These are phyloP conservation scores for Isichthys henryi DNA, from an alignment of 2,113 vertebrate genomes.

Conservation along the genomic window DNA sequence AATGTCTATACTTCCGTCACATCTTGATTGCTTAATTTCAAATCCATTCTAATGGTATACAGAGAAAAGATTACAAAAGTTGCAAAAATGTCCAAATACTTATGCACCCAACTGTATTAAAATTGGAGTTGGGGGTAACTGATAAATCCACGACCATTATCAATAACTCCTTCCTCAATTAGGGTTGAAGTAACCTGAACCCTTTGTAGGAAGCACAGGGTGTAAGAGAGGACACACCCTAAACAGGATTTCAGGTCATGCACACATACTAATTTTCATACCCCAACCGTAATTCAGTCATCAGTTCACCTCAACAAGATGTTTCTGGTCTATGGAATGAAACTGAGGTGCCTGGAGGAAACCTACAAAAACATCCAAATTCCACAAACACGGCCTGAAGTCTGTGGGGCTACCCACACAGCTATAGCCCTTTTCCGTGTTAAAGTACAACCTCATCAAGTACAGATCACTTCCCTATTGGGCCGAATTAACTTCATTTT, in stretches of 20 bases:
- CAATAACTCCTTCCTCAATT: background rate
- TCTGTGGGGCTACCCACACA: background rate
- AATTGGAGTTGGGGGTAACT: background rate
- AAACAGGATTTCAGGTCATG: background rate
- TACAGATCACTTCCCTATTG: conserved; percentile 29
- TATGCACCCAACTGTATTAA: background rate
- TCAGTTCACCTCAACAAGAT: background rate
- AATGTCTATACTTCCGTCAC: too few species aligned
- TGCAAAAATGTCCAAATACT: background rate
- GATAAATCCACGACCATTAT: background rate
- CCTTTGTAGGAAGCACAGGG: background rate
- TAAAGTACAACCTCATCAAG: conserved; percentile 48
- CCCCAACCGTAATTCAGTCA: background rate
- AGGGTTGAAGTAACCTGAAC: background rate
- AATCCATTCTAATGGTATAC: background rate
- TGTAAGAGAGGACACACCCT: background rate
- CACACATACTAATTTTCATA: background rate
- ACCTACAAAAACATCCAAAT: background rate
- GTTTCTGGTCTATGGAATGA: background rate
- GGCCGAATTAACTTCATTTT: conserved; percentile 17
- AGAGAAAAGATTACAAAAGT: background rate
- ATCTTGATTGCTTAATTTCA: background rate
- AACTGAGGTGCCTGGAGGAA: background rate
- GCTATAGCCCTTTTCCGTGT: conserved; percentile 24
- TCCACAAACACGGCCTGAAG: background rate